Evolutionary conservation across 2,113 vertebrate genomes (phyloP).

Genomic region (Caloenas nicobarica): DNA sequence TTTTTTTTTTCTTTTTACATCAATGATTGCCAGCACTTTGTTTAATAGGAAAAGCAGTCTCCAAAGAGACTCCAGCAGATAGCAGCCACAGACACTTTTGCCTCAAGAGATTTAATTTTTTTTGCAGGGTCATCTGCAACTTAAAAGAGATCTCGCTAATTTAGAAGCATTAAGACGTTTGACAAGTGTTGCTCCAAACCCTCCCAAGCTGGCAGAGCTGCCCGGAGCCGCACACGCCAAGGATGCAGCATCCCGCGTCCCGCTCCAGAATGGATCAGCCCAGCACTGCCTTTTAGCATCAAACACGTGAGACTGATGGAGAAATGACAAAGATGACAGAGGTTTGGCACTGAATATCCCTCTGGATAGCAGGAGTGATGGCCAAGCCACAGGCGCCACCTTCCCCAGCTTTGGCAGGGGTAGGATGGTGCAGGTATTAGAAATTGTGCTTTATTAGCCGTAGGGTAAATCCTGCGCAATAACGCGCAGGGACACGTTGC

Average conservation of each 20-base stretch:
- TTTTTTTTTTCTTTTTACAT: not conserved
- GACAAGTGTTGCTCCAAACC: not conserved
- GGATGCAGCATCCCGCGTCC: too few species aligned
- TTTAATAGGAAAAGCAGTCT: not conserved
- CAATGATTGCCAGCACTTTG: not conserved
- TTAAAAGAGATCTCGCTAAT: not conserved
- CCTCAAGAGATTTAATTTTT: not conserved
- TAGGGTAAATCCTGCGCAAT: not conserved
- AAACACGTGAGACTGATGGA: fast-evolving
- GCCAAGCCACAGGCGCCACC: not conserved
- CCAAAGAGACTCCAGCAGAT: not conserved
- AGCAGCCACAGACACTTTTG: not conserved
- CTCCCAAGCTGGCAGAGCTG: not conserved
- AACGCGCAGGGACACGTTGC: fast-evolving
- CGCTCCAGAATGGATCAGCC: fast-evolving
- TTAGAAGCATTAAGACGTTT: not conserved
- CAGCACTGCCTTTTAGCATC: not conserved
- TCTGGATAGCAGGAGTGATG: not conserved
- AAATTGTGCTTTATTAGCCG: not conserved
- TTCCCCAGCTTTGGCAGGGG: not conserved
- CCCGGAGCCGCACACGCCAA: fast-evolving
- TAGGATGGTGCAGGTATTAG: fast-evolving
- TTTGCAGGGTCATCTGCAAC: not conserved
- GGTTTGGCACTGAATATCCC: too few species aligned
- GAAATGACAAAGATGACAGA: not conserved